Base-by-base conservation (phyloP, 1,140 invertebrate genomes). In the Galleria mellonella region DNA sequence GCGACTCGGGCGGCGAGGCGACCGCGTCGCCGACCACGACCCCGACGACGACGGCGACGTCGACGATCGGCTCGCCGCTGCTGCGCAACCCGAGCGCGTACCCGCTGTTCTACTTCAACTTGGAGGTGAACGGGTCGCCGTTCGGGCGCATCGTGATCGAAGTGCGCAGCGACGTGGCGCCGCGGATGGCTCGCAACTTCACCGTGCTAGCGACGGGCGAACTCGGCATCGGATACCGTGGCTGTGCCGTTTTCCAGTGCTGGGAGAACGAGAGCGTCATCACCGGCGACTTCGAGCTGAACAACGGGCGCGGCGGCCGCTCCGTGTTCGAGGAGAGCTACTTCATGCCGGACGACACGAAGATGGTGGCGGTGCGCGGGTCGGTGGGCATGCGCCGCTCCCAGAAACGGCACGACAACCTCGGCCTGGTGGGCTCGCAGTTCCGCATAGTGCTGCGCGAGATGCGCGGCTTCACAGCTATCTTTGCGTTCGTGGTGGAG, bases 121-220 rank as follows among this genome's bases (percentile, higher is more conserved):
- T 94, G 49, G 93, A 94, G 57, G 90, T 93, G 9, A 92, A 93
- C 67, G 91, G 92, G 9, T 74, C 89, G 11, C 88, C 89, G 0
- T 88, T 90, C 44, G 94, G 94, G 0, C 87, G 94, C 10, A 90
- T 96, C 39, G 89, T 96, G 3, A 92, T 96, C 52, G 94, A 97
- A 87, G 91, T 96, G 6, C 90, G 94, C 53, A 91, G 91, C 5
- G 94, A 97, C 77, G 90, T 92, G 4, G 95, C 95, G 2, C 96
- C 96, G 2, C 95, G 93, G 67, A 98, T 97, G 89, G 92, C 94
- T 13, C 94, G 95, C 71, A 98, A 98, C 79, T 98, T 97, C 78
- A 89, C 91, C 47, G 88, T 92, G 0, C 83, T 98, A 2, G 90
- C 93, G 8, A 94, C 92, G 0, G 94, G 94, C 1, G 94, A 95